phyloP scores from a whole-genome alignment of 2,113 vertebrate species.

The Bos taurus region DNA sequence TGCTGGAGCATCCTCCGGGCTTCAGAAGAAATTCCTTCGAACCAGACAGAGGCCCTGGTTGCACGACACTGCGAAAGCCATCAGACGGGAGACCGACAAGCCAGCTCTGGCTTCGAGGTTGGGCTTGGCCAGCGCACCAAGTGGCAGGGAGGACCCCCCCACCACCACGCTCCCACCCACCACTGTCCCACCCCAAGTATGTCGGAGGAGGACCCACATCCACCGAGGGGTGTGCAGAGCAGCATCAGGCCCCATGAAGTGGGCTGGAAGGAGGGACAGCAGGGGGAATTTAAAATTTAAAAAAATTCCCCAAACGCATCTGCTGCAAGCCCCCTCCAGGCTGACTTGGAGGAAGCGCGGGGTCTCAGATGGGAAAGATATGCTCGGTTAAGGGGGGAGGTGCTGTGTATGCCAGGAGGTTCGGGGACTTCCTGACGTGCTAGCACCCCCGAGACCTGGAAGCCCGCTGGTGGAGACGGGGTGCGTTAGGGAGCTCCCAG shows the following conservation, averaged over 20 bases:
- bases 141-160: background rate
- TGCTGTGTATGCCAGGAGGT: background rate
- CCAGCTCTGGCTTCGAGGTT: rapidly evolving
- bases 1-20: background rate
- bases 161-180: rapidly evolving
- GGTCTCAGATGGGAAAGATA: background rate
- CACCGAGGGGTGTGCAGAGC: rapidly evolving
- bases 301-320: rapidly evolving
- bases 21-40: background rate
- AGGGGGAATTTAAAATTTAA: background rate
- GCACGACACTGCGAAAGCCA: rapidly evolving
- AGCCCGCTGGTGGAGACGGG: rapidly evolving
- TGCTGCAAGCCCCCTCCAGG: rapidly evolving
- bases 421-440: rapidly evolving
- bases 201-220: background rate
- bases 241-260: rapidly evolving
- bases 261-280: background rate
- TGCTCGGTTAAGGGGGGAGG: background rate
- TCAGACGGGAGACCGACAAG: rapidly evolving
- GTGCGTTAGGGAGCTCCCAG: background rate
- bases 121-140: background rate
- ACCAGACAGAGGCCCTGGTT: background rate
- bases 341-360: rapidly evolving
- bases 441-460: background rate
- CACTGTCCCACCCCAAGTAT: rapidly evolving